Conservation (phyloP, 2,888 invertebrate genomes). For the Oegoconia quadripuncta region DNA sequence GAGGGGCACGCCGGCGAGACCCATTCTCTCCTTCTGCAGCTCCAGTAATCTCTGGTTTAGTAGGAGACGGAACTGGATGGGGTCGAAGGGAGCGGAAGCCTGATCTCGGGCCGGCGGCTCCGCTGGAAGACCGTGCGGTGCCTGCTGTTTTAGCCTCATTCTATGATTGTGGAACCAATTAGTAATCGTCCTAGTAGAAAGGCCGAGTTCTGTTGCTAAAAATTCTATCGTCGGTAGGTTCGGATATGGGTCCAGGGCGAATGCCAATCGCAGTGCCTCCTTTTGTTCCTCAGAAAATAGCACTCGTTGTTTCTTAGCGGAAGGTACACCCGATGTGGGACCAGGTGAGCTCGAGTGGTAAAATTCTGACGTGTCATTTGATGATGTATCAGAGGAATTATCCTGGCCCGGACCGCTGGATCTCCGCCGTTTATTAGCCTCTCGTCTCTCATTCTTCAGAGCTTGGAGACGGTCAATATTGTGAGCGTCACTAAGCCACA, state of each 20-base stretch:
- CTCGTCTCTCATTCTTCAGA: constrained; percentile 92
- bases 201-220: constrained; percentile 92
- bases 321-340: constrained; percentile 85
- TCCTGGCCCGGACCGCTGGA: constrained; percentile 91
- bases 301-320: constrained; percentile 96
- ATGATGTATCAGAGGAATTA: constrained; percentile 92
- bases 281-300: constrained; percentile 99
- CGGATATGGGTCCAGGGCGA: constrained; percentile 97
- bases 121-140: constrained; percentile 87
- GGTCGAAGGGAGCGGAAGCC: constrained; percentile 89
- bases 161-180: constrained; percentile 99
- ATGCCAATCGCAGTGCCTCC: constrained; percentile 95
- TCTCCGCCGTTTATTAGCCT: constrained; percentile 93
- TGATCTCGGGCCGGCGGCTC: constrained; percentile 87
- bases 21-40: constrained; percentile 91
- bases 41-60: constrained; percentile 93
- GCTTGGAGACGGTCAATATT: constrained; percentile 96
- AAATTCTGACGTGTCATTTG: constrained; percentile 93
- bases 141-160: constrained; percentile 97
- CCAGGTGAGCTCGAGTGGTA: constrained; percentile 92
- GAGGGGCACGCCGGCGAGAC: constrained; percentile 86
- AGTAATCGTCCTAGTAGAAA: constrained; percentile 97
- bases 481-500: constrained; percentile 97
- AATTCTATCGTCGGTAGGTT: constrained; percentile 98
- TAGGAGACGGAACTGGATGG: constrained; percentile 92